phyloP scores from a whole-genome alignment of 2,113 vertebrate genomes.

The Aldabrachelys gigantea region DNA sequence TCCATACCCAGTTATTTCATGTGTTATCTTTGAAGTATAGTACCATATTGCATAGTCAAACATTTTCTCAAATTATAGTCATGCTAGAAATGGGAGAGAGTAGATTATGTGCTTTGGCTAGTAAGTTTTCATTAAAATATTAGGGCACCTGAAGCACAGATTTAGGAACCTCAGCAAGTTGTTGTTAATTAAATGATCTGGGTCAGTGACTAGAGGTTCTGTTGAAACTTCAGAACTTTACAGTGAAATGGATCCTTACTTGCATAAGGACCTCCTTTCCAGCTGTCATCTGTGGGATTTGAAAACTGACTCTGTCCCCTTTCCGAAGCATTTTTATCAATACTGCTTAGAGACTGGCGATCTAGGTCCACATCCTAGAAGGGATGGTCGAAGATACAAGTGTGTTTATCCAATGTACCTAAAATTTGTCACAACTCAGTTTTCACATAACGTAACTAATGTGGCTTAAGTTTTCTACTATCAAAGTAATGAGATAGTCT shows the following conservation, averaged over 20 bases:
- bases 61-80: not conserved
- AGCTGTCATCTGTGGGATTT: constrained; percentile 93
- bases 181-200: not conserved
- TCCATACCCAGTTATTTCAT: not conserved
- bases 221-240: not conserved
- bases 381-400: constrained; percentile 15
- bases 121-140: not conserved
- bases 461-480: not conserved
- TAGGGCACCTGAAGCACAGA: not conserved
- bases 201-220: not conserved
- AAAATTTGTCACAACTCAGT: not conserved
- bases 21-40: not conserved
- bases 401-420: not conserved
- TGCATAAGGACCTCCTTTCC: constrained; percentile 89
- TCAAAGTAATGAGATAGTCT: not conserved
- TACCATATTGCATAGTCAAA: not conserved
- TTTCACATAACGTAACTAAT: not conserved
- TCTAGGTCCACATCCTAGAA: constrained; percentile 92
- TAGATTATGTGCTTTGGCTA: not conserved
- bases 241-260: constrained; percentile 68
- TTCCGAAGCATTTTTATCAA: constrained; percentile 93
- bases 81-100: not conserved
- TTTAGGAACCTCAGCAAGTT: not conserved
- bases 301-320: constrained; percentile 96
- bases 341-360: constrained; percentile 93